Evolutionary conservation across 2,797 vertebrate genomes (phyloP), one percentile per base, ranked within the genome.

Genomic region (Tragelaphus eurycerus): DNA sequence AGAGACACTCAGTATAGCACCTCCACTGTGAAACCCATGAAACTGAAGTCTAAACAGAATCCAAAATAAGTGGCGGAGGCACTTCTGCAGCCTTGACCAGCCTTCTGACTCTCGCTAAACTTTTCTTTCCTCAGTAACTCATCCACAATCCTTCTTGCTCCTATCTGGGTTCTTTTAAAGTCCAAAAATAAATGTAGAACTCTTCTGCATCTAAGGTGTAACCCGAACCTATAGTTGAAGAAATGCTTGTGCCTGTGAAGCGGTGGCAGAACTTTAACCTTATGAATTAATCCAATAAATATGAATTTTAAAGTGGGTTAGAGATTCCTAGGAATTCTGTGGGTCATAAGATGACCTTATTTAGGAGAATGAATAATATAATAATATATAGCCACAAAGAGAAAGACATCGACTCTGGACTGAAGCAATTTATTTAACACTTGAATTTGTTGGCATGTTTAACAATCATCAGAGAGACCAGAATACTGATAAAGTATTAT

Each of bases 301-400:
- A 38, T 86, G 79, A 67, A 94, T 95, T 96, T 96, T 76, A 94
- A 90, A 96, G 67, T 82, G 85, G 89, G 52, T 55, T 60, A 62
- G 17, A 93, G 11, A 95, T 86, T 88, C 21, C 67, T 38, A 60
- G 52, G 31, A 93, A 89, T 52, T 93, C n/a, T 60, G 9, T 46
- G 78, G 31, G 15, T 55, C 76, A 83, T 62, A 96, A 48, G 29
- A 90, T 89, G 92, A 86, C 43, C 21, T 96, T 94, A 48, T 62
- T 86, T 38, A 86, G 52, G 95, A 89, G 81, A 97, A 82, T 89
- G 95, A 86, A 92, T 92, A 84, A 62, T 55, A 38, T 83, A 55
- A 92, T 93, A 95, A 95, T 48, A 89, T 31, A 84, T 14, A 94
- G 48, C 19, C 34, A 38, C 34, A 31, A 71, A 85, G 83, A 90